Conservation (phyloP, 2,888 invertebrate species). For the Falcaria lacertinaria region DNA sequence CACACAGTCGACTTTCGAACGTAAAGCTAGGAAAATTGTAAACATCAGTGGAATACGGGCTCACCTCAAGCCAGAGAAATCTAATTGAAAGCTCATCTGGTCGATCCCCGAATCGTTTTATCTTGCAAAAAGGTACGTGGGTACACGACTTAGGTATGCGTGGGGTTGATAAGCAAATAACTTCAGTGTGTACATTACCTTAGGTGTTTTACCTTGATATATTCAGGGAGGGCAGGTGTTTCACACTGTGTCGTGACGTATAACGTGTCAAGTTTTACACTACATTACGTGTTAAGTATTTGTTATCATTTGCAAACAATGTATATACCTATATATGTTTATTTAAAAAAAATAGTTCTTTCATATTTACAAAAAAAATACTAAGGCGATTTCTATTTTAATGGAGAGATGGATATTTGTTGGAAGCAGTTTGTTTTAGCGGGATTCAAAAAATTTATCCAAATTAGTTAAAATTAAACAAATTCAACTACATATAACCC, state of each 20-base stretch:
- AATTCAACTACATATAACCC: too few species aligned
- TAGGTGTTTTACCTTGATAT: background rate
- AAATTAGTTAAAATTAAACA: too few species aligned
- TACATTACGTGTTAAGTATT: background rate
- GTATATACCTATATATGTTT: background rate
- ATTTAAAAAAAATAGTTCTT: too few species aligned
- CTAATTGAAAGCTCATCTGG: slow-evolving; percentile 10
- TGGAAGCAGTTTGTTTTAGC: too few species aligned
- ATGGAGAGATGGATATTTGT: too few species aligned
- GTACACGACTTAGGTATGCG: background rate
- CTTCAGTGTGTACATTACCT: background rate
- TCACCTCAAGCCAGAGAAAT: slow-evolving; percentile 18
- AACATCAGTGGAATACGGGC: slow-evolving; percentile 43
- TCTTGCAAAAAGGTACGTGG: background rate
- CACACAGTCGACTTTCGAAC: slow-evolving; percentile 34
- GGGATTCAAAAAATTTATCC: too few species aligned
- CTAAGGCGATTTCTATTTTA: too few species aligned
- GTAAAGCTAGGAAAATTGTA: slow-evolving; percentile 40
- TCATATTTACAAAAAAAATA: too few species aligned
- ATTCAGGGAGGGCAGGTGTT: background rate
- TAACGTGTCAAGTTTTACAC: background rate
- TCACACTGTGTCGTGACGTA: background rate
- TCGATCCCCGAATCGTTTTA: slow-evolving; percentile 3
- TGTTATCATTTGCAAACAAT: background rate
- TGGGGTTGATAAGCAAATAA: slow-evolving; percentile 1